Percentiles rank a stretch among this genome's conserved stretches.
Conservation (phyloP, 2,113 vertebrate genomes). For the Paramisgurnus dabryanus region DNA sequence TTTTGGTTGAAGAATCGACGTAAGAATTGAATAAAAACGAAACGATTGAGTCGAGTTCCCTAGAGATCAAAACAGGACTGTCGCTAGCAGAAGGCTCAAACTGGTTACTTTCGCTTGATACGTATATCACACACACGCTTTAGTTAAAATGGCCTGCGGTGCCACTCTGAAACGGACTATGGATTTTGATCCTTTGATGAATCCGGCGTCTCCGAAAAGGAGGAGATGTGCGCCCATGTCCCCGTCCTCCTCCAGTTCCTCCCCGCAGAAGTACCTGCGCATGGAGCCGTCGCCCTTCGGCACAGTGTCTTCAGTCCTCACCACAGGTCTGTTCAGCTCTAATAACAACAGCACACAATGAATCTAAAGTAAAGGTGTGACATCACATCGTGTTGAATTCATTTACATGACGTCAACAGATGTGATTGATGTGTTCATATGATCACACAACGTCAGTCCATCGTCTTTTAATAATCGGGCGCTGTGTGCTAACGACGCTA, state of each 20-base stretch:
- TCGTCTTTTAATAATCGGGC: too few relatives aligned
- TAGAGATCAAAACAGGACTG: not conserved
- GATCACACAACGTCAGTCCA: too few relatives aligned
- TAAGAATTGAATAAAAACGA: not conserved
- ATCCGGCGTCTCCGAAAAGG: slow-evolving; percentile 88
- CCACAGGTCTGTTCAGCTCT: slow-evolving; percentile 79
- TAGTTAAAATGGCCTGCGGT: slow-evolving; percentile 86
- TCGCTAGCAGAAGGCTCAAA: not conserved
- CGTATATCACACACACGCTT: not conserved
- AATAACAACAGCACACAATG: too few relatives aligned
- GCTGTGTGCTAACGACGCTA: too few relatives aligned
- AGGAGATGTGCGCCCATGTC: slow-evolving; percentile 87
- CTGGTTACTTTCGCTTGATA: not conserved
- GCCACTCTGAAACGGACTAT: slow-evolving; percentile 97
- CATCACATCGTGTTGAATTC: too few relatives aligned
- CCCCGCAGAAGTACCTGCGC: slow-evolving; percentile 93
- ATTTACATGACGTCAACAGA: too few relatives aligned
- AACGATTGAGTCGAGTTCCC: not conserved
- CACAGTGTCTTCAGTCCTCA: slow-evolving; percentile 87
- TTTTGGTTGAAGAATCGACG: not conserved
- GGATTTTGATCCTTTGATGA: slow-evolving; percentile 96
- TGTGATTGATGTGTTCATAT: too few relatives aligned
- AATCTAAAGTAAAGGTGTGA: not conserved
- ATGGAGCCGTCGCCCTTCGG: slow-evolving; percentile 95
- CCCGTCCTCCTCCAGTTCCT: slow-evolving; percentile 77